Evolutionary conservation across 23 tunicate genomes (phyloP).

Genomic region (Diplosoma virens): DNA sequence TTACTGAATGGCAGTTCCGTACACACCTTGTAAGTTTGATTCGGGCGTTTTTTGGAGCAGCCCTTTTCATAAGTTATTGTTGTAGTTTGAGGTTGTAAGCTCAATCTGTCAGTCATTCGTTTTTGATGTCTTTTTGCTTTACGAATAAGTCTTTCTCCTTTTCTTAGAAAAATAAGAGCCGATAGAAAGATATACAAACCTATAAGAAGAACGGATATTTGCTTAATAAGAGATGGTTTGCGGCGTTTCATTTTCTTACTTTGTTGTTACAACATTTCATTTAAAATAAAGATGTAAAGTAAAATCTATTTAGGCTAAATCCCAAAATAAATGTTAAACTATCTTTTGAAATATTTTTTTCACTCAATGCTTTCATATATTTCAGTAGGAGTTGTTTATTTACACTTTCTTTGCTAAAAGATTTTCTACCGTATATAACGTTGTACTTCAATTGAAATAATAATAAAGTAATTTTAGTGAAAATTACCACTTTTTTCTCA

Average conservation of each 20-base stretch:
- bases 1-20: conserved; percentile 2
- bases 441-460: no score
- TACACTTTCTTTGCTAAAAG: no score
- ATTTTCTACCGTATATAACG: no score
- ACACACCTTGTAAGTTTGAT: conserved; percentile 26
- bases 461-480: no score
- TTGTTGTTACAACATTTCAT: no score
- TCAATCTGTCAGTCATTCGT: neutral
- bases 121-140: neutral
- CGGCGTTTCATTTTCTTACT: neutral
- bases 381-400: no score
- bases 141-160: neutral
- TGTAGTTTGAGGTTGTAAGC: neutral
- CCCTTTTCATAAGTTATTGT: neutral
- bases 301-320: no score
- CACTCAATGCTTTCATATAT: no score
- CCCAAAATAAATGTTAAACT: no score
- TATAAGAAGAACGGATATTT: neutral
- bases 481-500: no score
- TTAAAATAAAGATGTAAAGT: no score
- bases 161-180: neutral
- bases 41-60: neutral
- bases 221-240: neutral
- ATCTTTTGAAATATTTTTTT: no score
- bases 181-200: neutral